Percentiles rank a stretch among this genome's conserved stretches.
Evolutionary conservation across 2,888 invertebrate genomes (phyloP).

Genomic region (Apodemia duryi): DNA sequence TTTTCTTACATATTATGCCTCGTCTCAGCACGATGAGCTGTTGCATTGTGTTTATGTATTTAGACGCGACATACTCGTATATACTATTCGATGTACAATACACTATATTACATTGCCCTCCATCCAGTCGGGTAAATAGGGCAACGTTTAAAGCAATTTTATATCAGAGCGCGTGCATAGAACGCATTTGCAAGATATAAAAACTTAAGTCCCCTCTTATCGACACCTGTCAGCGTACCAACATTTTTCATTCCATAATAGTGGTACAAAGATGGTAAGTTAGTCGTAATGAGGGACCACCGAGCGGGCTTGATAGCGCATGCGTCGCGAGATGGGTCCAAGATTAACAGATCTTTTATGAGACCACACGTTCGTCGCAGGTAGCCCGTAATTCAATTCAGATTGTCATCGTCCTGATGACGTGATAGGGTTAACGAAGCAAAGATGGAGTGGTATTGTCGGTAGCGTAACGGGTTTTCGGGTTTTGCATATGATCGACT

Average conservation of each 20-base stretch:
- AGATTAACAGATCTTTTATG: conserved; percentile 67
- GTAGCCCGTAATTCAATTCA: conserved; percentile 76
- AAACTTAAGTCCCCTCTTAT: conserved; percentile 46
- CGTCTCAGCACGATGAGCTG: too few species aligned
- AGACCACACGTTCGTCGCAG: conserved; percentile 75
- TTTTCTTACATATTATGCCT: too few species aligned
- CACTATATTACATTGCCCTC: too few species aligned
- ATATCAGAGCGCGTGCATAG: conserved; percentile 13
- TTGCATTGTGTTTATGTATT: too few species aligned
- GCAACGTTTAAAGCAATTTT: not conserved
- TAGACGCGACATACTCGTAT: too few species aligned
- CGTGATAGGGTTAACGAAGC: conserved; percentile 75
- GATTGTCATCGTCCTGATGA: conserved; percentile 76
- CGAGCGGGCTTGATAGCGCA: conserved; percentile 58
- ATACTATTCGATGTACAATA: too few species aligned
- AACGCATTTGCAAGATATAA: conserved; percentile 24
- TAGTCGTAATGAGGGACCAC: conserved; percentile 74
- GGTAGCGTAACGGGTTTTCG: conserved; percentile 61
- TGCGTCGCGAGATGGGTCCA: conserved; percentile 66
- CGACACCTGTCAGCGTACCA: conserved; percentile 66
- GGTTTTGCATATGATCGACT: conserved; percentile 27
- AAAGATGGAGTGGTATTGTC: conserved; percentile 52
- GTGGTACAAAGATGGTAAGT: conserved; percentile 52
- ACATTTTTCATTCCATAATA: conserved; percentile 73
- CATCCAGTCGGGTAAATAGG: not conserved